phyloP scores from a whole-genome alignment of 2,888 invertebrate genomes.

The Tipula lateralis region DNA sequence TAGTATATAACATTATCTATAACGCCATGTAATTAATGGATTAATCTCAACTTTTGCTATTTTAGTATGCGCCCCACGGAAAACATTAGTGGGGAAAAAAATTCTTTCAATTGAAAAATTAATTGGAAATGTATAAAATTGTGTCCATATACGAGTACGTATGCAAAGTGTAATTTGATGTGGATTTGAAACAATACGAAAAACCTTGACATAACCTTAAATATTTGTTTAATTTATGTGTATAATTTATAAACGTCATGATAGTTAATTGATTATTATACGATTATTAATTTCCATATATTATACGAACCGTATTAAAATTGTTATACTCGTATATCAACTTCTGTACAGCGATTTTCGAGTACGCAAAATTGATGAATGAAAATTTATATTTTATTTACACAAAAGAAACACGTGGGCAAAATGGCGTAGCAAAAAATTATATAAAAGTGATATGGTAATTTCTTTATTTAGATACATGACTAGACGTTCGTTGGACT shows the following conservation, averaged over 20 bases:
- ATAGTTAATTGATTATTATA: not conserved
- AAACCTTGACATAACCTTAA: slow-evolving; percentile 19
- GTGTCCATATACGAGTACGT: no score
- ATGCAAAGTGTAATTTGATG: not conserved
- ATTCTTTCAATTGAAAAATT: not conserved
- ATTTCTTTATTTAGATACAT: not conserved
- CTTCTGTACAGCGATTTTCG: not conserved
- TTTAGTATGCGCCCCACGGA: not conserved
- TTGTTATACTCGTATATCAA: not conserved
- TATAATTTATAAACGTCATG: not conserved
- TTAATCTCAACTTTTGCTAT: no score
- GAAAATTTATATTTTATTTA: not conserved
- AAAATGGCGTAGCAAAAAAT: not conserved
- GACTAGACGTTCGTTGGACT: not conserved
- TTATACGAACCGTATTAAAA: not conserved
- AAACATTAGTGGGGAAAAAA: not conserved
- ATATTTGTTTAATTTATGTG: not conserved
- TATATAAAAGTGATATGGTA: not conserved
- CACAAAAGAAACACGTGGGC: not conserved
- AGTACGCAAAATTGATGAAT: not conserved
- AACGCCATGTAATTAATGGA: no score
- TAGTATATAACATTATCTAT: not conserved
- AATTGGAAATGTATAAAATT: not conserved
- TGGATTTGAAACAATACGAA: not conserved
- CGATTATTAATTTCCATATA: not conserved